Evolutionary conservation across 2,113 vertebrate genomes (phyloP).

Genomic region (Dicentrarchus labrax): DNA sequence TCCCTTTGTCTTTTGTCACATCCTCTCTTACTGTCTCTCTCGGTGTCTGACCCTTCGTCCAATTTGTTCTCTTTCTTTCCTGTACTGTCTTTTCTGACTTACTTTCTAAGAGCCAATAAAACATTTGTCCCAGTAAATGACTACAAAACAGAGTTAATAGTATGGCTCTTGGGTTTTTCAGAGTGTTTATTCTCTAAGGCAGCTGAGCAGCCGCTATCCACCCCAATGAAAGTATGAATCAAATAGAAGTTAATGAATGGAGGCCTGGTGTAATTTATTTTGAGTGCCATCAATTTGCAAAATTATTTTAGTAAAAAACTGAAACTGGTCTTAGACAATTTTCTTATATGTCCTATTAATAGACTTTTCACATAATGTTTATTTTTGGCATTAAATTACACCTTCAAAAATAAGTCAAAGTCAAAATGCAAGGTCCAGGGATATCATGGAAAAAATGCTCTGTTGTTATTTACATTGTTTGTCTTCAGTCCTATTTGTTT

Average conservation of each 20-base stretch:
- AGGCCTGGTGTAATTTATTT: background rate
- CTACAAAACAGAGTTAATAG: background rate
- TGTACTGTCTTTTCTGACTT: background rate
- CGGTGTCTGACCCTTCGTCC: conserved; percentile 12
- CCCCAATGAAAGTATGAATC: background rate
- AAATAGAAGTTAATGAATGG: conserved; percentile 10
- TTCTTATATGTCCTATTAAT: background rate
- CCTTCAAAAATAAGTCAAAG: no score
- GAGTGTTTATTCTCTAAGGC: background rate
- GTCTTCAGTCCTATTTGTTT: background rate
- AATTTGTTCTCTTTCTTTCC: conserved; percentile 1
- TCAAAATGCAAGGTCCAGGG: background rate
- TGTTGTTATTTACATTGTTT: background rate
- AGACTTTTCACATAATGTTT: background rate
- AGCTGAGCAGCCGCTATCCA: conserved; percentile 13
- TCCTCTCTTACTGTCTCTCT: conserved; percentile 7
- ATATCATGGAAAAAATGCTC: background rate
- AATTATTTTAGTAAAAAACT: background rate
- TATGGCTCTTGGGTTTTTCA: background rate
- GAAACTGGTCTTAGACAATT: background rate
- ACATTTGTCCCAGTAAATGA: conserved; percentile 36
- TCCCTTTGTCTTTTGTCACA: conserved; percentile 30
- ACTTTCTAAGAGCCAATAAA: conserved; percentile 4
- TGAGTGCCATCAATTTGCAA: background rate
- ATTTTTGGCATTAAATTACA: no score